Percentiles rank a stretch among this genome's conserved stretches.
Conservation (phyloP, 2,888 invertebrate genomes). For the Nymphalis polychloros region DNA sequence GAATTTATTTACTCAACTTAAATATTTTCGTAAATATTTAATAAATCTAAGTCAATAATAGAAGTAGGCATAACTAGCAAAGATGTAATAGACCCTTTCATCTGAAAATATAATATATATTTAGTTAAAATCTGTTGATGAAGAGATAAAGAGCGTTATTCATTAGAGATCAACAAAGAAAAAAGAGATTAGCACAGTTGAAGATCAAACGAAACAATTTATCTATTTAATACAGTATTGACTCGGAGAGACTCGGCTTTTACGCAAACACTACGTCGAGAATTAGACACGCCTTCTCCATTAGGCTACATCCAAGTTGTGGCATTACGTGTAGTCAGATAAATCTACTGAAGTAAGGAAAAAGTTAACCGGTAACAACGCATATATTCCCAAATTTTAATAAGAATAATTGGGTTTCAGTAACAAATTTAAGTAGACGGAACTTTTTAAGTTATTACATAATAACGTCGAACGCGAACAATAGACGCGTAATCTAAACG, state of each 20-base stretch:
- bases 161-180: slow-evolving; percentile 4
- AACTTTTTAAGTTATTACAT: background rate
- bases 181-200: slow-evolving; percentile 1
- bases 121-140: slow-evolving; percentile 1
- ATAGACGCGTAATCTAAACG: slow-evolving; percentile 10
- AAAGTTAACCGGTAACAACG: background rate
- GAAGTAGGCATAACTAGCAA: too few species aligned
- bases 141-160: slow-evolving; percentile 8
- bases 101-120: background rate
- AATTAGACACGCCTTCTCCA: slow-evolving; percentile 30
- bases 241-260: slow-evolving; percentile 19
- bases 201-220: slow-evolving; percentile 15
- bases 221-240: background rate
- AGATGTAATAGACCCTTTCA: too few species aligned
- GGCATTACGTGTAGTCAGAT: slow-evolving; percentile 16
- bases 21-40: too few species aligned
- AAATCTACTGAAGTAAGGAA: background rate
- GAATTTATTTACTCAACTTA: too few species aligned
- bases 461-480: background rate
- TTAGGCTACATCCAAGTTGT: slow-evolving; percentile 20
- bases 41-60: too few species aligned
- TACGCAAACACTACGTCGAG: slow-evolving; percentile 19
- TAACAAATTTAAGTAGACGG: background rate
- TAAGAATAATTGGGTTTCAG: background rate
- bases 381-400: background rate